These are phyloP conservation scores for Mamestra brassicae DNA, from an alignment of 2,888 invertebrate species.

Conservation along the genomic window DNA sequence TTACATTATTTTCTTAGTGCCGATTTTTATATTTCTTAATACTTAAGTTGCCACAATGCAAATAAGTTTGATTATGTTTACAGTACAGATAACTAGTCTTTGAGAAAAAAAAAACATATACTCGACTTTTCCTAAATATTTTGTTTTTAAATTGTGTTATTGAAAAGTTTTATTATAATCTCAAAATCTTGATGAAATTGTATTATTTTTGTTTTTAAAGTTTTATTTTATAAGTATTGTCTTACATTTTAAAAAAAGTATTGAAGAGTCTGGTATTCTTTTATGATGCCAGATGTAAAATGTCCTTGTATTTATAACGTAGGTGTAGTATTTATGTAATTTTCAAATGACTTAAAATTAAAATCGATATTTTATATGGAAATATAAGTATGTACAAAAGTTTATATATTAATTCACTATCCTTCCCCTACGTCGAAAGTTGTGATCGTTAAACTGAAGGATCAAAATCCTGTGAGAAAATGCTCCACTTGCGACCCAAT, in stretches of 20 bases:
- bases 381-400: constrained; percentile 73
- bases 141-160: constrained; percentile 28
- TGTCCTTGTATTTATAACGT: constrained; percentile 70
- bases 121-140: constrained; percentile 23
- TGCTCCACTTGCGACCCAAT: neutral
- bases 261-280: constrained; percentile 52
- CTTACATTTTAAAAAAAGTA: constrained; percentile 49
- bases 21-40: constrained; percentile 40
- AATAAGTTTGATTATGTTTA: constrained; percentile 42
- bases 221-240: constrained; percentile 38
- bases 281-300: constrained; percentile 60
- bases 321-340: constrained; percentile 72
- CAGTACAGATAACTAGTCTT: constrained; percentile 52
- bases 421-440: no score
- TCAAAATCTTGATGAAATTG: constrained; percentile 8
- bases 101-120: constrained; percentile 30
- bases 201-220: constrained; percentile 45
- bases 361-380: constrained; percentile 81
- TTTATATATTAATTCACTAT: constrained; percentile 20
- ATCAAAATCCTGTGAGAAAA: neutral
- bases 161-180: constrained; percentile 26
- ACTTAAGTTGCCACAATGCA: constrained; percentile 50
- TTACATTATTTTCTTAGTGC: constrained; percentile 23
- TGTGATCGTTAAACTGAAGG: neutral
- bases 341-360: constrained; percentile 71